Evolutionary conservation across 2,113 vertebrate species (phyloP), one percentile per base, ranked within the genome.

Genomic region (Siniperca knerii): DNA sequence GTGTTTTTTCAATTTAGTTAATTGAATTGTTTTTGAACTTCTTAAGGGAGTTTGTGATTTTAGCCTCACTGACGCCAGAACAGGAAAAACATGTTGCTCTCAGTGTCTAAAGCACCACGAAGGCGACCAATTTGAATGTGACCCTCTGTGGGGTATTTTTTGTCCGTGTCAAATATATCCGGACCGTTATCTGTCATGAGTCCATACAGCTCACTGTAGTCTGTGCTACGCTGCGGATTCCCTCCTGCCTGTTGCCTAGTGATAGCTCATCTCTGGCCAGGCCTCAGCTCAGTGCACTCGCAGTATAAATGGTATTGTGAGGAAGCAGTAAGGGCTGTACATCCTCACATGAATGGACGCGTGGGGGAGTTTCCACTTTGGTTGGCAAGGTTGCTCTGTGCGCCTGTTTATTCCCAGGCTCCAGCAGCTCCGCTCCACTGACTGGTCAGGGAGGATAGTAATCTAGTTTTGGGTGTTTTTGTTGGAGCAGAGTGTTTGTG

Each of bases 231-330:
- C 84, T 64, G 79, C 23, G 76, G 82, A 88, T 90, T 90, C 89
- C 89, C 86, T 80, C 42, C 82, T 12, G 85, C 86, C 91, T 92
- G 93, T 95, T 95, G 94, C 93, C 92, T 93, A 90, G 94, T 16
- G 89, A 94, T 95, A 40, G 88, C 86, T 87, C 8, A 29, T 91
- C 81, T 81, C 82, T 75, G 82, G 65, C 81, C 72, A 15, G 77
- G 85, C 73, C 85, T 78, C 86, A 23, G 71, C 80, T 82, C 82
- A 16, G 79, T 87, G 86, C 79, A 33, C 82, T 88, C 18, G 73
- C 79, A 16, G 70, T 57, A 67, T 58, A 75, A 88, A 77, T 58
- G 58, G 68, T 18, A 76, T 81, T 92, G 92, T 90, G 85, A 82
- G 87, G 80, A 89, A 84, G 81, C 87, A 8, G 76, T 8, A 60